phyloP scores from a whole-genome alignment of 1,140 invertebrate species.

The Zaprionus africanus region DNA sequence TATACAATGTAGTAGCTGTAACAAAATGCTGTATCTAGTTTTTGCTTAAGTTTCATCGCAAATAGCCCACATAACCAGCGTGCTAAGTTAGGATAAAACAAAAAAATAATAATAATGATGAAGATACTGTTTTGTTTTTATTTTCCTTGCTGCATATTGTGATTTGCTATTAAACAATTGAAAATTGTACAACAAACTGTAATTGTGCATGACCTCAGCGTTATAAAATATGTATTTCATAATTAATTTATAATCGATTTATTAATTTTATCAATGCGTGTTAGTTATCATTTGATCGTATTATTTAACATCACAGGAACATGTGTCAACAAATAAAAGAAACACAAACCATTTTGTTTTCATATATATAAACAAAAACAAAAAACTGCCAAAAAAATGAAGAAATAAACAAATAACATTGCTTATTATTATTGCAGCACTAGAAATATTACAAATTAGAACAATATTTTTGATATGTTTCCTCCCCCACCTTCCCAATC shows the following conservation, averaged over 20 bases:
- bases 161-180: conserved; percentile 45
- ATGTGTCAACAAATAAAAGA: conserved; percentile 5
- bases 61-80: conserved; percentile 37
- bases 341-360: conserved; percentile 17
- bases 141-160: conserved; percentile 49
- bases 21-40: conserved; percentile 78
- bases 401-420: conserved; percentile 43
- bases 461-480: too few species aligned
- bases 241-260: conserved; percentile 59
- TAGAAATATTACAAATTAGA: conserved; percentile 13
- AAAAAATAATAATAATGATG: background rate
- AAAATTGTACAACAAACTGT: conserved; percentile 34
- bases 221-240: conserved; percentile 43
- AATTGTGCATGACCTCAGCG: conserved; percentile 55
- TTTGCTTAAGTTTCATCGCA: conserved; percentile 63
- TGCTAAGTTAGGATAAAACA: conserved; percentile 47
- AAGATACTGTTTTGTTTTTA: conserved; percentile 50
- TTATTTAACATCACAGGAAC: conserved; percentile 40
- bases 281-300: conserved; percentile 18
- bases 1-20: conserved; percentile 61
- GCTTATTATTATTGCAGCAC: conserved; percentile 47
- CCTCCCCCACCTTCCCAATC: background rate
- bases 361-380: conserved; percentile 47
- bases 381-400: conserved; percentile 67
- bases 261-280: conserved; percentile 46